phyloP scores from a whole-genome alignment of 1,140 invertebrate genomes.

The Araneus ventricosus region DNA sequence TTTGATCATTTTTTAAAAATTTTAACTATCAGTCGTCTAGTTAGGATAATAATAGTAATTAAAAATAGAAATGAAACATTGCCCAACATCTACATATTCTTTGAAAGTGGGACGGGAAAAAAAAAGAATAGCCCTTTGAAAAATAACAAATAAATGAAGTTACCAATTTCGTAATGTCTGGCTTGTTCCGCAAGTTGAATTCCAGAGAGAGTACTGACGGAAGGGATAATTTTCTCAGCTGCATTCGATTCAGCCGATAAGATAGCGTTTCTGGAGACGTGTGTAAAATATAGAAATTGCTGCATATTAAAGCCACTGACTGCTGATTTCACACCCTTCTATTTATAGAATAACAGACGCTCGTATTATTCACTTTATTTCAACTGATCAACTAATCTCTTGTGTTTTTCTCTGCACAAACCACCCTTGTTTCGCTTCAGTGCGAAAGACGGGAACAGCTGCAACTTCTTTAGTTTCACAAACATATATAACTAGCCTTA shows the following conservation, averaged over 20 bases:
- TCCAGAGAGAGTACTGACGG: background rate
- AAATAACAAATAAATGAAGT: background rate
- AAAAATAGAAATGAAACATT: no score
- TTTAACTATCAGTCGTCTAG: no score
- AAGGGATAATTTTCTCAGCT: background rate
- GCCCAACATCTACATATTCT: no score
- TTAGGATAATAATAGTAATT: no score
- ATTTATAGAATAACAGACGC: background rate
- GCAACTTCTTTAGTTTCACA: no score
- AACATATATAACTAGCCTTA: no score
- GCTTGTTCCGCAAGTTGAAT: background rate
- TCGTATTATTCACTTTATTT: background rate
- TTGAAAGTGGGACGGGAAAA: no score
- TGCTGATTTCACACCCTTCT: background rate
- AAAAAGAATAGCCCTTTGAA: background rate
- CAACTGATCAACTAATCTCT: background rate
- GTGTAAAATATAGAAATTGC: background rate
- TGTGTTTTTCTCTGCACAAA: background rate
- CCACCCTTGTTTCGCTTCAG: no score
- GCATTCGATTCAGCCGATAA: background rate
- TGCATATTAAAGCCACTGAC: background rate
- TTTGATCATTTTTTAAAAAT: no score
- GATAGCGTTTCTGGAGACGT: background rate
- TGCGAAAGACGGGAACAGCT: no score
- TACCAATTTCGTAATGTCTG: background rate